phyloP scores from a whole-genome alignment of 2,113 vertebrate species.

The Chrysochloris asiatica region DNA sequence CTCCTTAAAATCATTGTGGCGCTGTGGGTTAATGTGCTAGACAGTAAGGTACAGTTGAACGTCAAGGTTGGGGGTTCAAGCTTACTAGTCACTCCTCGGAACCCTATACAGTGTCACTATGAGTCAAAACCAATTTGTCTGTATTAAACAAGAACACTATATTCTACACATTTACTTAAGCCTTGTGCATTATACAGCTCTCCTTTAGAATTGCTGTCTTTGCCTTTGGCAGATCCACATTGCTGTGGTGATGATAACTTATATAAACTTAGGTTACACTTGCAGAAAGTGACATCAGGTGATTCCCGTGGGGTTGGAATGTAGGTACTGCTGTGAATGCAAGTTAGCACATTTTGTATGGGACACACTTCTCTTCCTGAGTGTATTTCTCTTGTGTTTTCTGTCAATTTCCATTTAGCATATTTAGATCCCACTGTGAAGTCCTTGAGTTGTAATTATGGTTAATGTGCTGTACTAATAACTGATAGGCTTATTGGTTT shows the following conservation, averaged over 20 bases:
- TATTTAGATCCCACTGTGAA: not conserved
- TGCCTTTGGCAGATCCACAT: not conserved
- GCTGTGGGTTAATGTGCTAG: too few species aligned
- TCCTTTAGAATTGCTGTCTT: not conserved
- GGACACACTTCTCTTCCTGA: not conserved
- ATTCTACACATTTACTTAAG: too few species aligned
- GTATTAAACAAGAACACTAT: too few species aligned
- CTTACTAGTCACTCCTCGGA: too few species aligned
- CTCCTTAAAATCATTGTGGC: not conserved
- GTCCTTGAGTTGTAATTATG: not conserved
- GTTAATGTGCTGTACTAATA: not conserved
- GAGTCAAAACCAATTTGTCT: not conserved
- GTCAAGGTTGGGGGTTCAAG: too few species aligned
- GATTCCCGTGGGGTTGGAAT: not conserved
- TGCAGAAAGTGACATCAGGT: not conserved
- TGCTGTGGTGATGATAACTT: not conserved
- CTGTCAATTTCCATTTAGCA: not conserved
- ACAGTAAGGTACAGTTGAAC: too few species aligned
- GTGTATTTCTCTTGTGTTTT: not conserved
- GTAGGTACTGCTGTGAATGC: not conserved
- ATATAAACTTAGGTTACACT: not conserved
- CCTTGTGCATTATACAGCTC: rapidly evolving
- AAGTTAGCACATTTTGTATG: not conserved
- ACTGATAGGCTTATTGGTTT: not conserved
- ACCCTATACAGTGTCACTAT: too few species aligned